These are phyloP conservation scores for Lutraria rhynchaena DNA, from an alignment of 1,140 invertebrate genomes.

Conservation along the genomic window DNA sequence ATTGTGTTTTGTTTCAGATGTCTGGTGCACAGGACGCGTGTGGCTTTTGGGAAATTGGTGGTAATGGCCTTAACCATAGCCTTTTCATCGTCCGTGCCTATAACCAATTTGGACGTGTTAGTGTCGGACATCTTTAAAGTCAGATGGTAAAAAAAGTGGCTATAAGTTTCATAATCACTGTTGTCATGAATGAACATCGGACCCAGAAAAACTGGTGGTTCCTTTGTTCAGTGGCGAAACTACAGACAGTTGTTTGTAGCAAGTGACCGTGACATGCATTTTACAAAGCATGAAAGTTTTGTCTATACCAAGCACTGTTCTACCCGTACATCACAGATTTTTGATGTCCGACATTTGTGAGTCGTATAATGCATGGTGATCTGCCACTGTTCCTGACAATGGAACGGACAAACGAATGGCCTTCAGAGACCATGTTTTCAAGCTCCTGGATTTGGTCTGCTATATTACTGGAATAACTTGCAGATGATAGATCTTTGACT, in stretches of 20 bases:
- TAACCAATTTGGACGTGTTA: conserved; percentile 4
- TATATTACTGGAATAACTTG: too few species aligned
- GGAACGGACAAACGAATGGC: conserved; percentile 39
- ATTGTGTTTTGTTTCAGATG: conserved; percentile 42
- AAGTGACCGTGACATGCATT: conserved; percentile 31
- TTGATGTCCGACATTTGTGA: conserved; percentile 16
- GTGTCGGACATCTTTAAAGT: conserved; percentile 7
- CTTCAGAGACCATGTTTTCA: conserved; percentile 48
- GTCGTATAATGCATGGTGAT: not conserved
- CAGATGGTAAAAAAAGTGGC: conserved; percentile 45
- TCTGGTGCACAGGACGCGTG: conserved; percentile 49
- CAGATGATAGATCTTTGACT: too few species aligned
- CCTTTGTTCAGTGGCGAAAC: not conserved
- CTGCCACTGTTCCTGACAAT: conserved; percentile 22
- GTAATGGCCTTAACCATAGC: conserved; percentile 52
- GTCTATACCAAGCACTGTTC: conserved; percentile 26
- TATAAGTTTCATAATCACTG: conserved; percentile 53
- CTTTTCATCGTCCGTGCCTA: conserved; percentile 47
- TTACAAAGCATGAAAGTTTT: conserved; percentile 42
- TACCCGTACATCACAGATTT: conserved; percentile 18
- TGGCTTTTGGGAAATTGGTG: conserved; percentile 37
- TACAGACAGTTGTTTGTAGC: not conserved
- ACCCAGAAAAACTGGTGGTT: conserved; percentile 38
- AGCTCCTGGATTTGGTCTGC: conserved; percentile 53
- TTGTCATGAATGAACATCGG: conserved; percentile 59